phyloP scores from a whole-genome alignment of 2,888 invertebrate genomes.

The Sycophila texana region DNA sequence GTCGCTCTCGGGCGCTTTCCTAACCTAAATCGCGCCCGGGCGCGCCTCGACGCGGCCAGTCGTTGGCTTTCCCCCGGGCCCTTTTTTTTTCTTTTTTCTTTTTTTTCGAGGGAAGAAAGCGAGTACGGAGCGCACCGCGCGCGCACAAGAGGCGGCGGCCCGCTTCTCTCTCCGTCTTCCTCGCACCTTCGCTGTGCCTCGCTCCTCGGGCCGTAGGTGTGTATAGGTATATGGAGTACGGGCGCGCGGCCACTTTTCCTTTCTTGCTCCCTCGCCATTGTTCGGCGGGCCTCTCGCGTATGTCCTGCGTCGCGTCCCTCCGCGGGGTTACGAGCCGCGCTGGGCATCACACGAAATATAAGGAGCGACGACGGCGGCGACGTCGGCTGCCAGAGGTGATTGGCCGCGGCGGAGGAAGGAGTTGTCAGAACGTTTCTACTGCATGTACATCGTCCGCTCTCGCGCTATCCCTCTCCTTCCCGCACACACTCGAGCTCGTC shows the following conservation, averaged over 20 bases:
- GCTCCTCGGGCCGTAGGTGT: not conserved
- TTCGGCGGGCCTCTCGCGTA: conserved; percentile 10
- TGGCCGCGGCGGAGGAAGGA: conserved; percentile 47
- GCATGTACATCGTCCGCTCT: not conserved
- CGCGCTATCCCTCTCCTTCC: not conserved
- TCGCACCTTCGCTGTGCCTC: not conserved
- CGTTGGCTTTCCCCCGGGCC: not conserved
- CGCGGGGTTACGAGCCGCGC: conserved; percentile 2
- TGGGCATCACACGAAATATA: not conserved
- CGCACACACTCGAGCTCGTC: not conserved
- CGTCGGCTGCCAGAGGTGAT: conserved; percentile 42
- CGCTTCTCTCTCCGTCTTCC: conserved; percentile 37
- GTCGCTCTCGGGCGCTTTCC: conserved; percentile 29
- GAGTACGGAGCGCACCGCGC: conserved; percentile 8
- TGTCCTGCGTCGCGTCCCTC: not conserved
- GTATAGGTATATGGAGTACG: not conserved
- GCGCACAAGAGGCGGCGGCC: conserved; percentile 47
- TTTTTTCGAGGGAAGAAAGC: not conserved
- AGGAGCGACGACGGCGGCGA: not conserved
- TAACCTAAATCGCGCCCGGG: conserved; percentile 51
- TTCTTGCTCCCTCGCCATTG: conserved; percentile 40
- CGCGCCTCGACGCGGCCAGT: not conserved
- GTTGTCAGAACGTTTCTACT: conserved; percentile 42
- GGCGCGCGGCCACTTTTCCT: conserved; percentile 37
- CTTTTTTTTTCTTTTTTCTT: not conserved